Percentiles rank a stretch among this genome's conserved stretches.
Evolutionary conservation across 2,797 vertebrate genomes (phyloP).

Genomic region (Falco cherrug): DNA sequence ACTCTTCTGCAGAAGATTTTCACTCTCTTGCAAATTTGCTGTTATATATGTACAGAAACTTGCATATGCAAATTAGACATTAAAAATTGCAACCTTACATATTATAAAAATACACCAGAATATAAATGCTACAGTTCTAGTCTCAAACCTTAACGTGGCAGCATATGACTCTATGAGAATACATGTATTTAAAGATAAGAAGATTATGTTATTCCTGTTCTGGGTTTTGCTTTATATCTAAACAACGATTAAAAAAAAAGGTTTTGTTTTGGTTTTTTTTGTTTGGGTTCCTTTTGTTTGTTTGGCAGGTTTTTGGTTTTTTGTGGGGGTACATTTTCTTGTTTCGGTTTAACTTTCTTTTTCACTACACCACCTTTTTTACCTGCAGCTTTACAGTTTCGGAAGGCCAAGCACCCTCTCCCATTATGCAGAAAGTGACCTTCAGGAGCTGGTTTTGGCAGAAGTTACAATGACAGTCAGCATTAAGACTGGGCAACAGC

Average conservation of each 20-base stretch:
- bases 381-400: neutral
- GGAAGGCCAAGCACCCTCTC: neutral
- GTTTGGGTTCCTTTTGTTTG: neutral
- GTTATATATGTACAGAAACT: neutral
- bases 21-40: neutral
- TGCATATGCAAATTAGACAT: neutral
- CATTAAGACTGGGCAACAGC: neutral
- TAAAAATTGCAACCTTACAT: neutral
- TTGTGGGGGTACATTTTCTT: neutral
- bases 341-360: neutral
- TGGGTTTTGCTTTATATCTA: neutral
- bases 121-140: neutral
- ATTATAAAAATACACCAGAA: neutral
- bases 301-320: neutral
- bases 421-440: neutral
- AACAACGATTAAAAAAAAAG: neutral
- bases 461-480: neutral
- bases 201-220: neutral
- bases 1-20: neutral
- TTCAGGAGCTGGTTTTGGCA: neutral
- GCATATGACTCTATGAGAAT: accelerated
- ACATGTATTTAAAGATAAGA: neutral
- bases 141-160: neutral
- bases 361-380: neutral
- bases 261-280: neutral